Conservation (phyloP, 2,113 vertebrate genomes). For the Tragelaphus imberbis region DNA sequence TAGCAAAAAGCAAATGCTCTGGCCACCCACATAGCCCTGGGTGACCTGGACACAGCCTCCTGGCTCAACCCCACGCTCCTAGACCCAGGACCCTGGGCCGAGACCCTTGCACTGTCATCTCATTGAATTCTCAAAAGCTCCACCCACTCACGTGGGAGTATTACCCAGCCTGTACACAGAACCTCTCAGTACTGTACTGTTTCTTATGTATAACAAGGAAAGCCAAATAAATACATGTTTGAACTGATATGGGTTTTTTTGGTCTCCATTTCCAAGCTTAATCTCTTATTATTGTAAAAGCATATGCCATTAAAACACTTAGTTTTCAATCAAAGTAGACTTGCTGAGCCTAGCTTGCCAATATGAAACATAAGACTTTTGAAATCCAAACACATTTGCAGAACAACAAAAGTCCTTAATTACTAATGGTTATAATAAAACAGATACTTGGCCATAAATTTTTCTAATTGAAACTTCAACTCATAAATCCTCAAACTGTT, state of each 20-base stretch:
- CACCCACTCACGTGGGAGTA: no score
- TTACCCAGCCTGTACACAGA: not conserved
- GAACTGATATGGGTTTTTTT: not conserved
- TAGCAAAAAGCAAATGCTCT: not conserved
- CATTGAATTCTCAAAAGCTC: not conserved
- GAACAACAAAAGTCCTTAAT: not conserved
- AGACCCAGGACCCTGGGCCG: no score
- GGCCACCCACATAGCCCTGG: not conserved
- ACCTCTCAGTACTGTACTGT: not conserved
- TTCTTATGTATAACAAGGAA: not conserved
- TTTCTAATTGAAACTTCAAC: not conserved
- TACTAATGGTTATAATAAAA: not conserved
- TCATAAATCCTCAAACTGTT: not conserved
- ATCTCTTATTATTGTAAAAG: not conserved
- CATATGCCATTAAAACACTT: not conserved
- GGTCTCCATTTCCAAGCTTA: not conserved
- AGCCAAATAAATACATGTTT: not conserved
- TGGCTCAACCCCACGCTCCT: not conserved
- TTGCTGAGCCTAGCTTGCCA: not conserved
- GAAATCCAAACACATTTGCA: not conserved
- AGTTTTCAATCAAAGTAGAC: not conserved
- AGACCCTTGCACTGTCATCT: not conserved
- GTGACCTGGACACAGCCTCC: not conserved
- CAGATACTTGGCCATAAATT: not conserved
- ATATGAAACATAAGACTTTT: not conserved